Base-by-base conservation (phyloP, 1,140 invertebrate species). In the Drosophila seguyi region DNA sequence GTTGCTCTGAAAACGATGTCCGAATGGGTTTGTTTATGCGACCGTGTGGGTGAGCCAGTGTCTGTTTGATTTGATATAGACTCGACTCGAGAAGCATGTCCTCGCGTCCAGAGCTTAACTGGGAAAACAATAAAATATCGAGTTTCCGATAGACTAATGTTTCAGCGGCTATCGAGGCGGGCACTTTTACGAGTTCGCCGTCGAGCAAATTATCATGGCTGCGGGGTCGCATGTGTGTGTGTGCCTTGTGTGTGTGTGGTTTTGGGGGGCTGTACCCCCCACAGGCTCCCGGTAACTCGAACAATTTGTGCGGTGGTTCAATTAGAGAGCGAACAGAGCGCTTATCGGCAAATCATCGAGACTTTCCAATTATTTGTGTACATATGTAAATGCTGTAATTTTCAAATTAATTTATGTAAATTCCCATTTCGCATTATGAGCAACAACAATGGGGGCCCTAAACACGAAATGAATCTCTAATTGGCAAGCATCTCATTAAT, bases 401-500 rank as follows among this genome's bases (percentile, higher is more conserved):
- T 78, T 68, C 50, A 78, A 90, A 88, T 90, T 77, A 76, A 88
- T 84, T 87, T 79, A 90, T 88, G 85, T 68, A 88, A 90, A 88
- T 90, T 84, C 63, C 36, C 72, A 73, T 68, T 73, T 61, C 57
- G 60, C 65, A 81, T 78, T 73, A 73, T 76, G 71, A 38, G 29
- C 66, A 71, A 79, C 55, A 65, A 47, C 62, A 75, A 75, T 29
- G n/a, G 36, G 34, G 36, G 58, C 20, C 31, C 38, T 29, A 59
- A 55, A 66, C 61, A 80, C 60, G 57, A 83, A 73, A 88, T 84
- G 73, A 85, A 60, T 41, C 61, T 52, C 66, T 72, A 75, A 90
- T 80, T 85, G 47, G 68, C 81, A 85, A 90, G 68, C 88, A 88
- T 90, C 81, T 85, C 81, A 81, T 87, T 88, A 88, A 87, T 86